Conservation (phyloP, 2,888 invertebrate genomes). For the Dryococelus australis region DNA sequence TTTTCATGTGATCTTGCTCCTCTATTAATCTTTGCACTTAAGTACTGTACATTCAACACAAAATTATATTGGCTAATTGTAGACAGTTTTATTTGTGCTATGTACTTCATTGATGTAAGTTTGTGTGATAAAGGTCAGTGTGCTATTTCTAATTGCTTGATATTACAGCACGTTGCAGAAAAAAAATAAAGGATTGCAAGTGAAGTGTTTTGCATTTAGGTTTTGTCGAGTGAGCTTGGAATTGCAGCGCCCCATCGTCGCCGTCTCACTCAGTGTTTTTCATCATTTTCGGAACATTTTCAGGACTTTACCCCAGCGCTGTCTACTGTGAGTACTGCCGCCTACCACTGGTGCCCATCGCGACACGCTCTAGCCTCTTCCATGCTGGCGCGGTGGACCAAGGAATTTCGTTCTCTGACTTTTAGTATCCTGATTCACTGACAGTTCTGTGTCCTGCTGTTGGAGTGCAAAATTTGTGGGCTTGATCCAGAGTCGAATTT, state of each 20-base stretch:
- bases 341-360: neutral
- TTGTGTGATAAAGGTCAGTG: too few species aligned
- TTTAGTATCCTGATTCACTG: neutral
- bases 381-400: neutral
- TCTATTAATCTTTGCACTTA: too few species aligned
- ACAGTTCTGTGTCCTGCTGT: too few species aligned
- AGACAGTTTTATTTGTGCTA: too few species aligned
- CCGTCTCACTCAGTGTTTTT: neutral
- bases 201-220: slow-evolving; percentile 5
- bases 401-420: neutral
- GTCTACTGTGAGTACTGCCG: slow-evolving; percentile 61
- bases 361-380: neutral
- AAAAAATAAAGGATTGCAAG: neutral
- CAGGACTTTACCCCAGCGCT: slow-evolving; percentile 62
- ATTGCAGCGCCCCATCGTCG: neutral
- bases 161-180: too few species aligned
- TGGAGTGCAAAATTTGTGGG: neutral
- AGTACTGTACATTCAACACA: too few species aligned
- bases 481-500: neutral
- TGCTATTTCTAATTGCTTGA: too few species aligned
- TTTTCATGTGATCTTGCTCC: too few species aligned
- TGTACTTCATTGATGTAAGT: too few species aligned
- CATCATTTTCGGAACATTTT: slow-evolving; percentile 52
- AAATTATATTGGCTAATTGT: too few species aligned
- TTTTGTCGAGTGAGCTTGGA: neutral